Base-by-base conservation (phyloP, 2,797 vertebrate genomes). In the Podarcis siculus region DNA sequence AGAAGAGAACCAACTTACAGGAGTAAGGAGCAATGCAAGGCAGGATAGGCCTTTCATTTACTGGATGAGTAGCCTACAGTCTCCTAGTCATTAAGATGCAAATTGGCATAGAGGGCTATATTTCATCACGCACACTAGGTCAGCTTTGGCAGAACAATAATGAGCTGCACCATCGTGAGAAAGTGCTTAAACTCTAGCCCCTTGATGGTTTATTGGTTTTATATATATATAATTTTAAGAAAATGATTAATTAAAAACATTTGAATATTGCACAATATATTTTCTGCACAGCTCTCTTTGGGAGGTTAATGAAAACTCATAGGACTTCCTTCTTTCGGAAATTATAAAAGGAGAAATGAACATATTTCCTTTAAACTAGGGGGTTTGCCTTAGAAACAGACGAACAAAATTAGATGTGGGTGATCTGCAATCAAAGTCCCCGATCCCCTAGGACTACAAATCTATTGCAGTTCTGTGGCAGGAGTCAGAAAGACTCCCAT, bases 61-160 rank as follows among this genome's bases (percentile, higher is more conserved):
- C 91, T 89, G 87, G 94, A 91, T 93, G 45, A 95, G 88, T 94
- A 94, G 95, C 90, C 89, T 71, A 86, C 30, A 80, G 77, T 71
- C 67, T 86, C 86, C 91, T 78, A 58, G 27, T 86, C 91, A 85
- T 95, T 94, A 96, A 92, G 91, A 92, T 92, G 87, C 88, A 94
- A 95, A 95, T 94, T 83, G 85, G 79, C 71, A 77, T 86, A 86
- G 84, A 90, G 90, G 87, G 49, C 84, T 90, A 25, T 84, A 82
- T 66, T 92, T 91, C 80, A 83, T 92, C 77, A 17, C 86, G 89
- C 88, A 61, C 91, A 23, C 19, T 19, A 83, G 91, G 87, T 85
- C 78, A 72, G 39, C 88, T 71, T 90, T 79, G 85, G 89, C 82
- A 81, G 89, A 89, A 71, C 0, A 5, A 81, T 71, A 6, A 78